Percentiles rank a stretch among this genome's conserved stretches.
Evolutionary conservation across 2,113 vertebrate genomes (phyloP).

Genomic region (Hippocampus mohnikei): DNA sequence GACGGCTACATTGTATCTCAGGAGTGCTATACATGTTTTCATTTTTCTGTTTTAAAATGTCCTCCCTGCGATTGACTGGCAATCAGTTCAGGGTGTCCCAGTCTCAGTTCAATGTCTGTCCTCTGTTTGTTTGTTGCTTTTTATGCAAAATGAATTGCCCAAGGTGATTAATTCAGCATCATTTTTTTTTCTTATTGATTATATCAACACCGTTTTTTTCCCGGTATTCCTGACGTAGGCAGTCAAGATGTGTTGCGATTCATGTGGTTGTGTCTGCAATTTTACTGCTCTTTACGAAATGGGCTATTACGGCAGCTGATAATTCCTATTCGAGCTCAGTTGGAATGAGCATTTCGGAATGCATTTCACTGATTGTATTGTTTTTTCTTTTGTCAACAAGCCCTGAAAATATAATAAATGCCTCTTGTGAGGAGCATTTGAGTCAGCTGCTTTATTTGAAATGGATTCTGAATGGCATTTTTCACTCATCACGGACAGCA

Average conservation of each 20-base stretch:
- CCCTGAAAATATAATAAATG: neutral
- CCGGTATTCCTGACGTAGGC: neutral
- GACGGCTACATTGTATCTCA: neutral
- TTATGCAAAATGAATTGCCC: neutral
- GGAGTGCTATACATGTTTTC: no score
- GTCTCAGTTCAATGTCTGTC: neutral
- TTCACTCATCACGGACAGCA: neutral
- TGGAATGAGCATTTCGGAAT: neutral
- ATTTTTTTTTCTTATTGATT: neutral
- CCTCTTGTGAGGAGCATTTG: neutral
- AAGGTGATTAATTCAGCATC: conserved; percentile 3
- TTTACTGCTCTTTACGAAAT: neutral
- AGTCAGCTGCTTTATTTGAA: neutral
- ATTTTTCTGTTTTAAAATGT: neutral
- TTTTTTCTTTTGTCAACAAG: neutral
- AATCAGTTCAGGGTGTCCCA: neutral
- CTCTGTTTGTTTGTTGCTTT: neutral
- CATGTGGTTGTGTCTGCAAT: neutral
- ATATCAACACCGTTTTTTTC: neutral
- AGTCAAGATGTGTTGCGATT: neutral
- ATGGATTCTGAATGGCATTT: neutral
- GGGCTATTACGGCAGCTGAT: neutral
- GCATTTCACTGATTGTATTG: neutral
- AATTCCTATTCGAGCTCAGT: neutral
- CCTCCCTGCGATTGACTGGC: neutral